Percentiles rank a stretch among this genome's conserved stretches.
phyloP scores from a whole-genome alignment of 2,113 vertebrate species.

The Chionodraco myersi region DNA sequence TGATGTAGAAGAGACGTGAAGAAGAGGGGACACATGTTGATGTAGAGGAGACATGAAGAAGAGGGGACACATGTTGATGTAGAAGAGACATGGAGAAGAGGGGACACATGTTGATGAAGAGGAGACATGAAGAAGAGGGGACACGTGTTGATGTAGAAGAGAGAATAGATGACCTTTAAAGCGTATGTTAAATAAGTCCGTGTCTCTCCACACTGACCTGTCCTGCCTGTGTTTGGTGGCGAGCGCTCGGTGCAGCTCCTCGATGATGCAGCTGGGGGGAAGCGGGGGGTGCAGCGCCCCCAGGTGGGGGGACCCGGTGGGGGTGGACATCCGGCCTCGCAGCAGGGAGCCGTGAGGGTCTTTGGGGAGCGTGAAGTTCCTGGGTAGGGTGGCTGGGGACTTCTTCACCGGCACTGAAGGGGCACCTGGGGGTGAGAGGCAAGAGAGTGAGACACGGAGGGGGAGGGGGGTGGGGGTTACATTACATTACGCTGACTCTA shows the following conservation, averaged over 20 bases:
- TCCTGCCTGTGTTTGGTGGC: constrained; percentile 97
- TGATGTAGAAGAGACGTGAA: no score
- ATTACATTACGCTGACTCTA: no score
- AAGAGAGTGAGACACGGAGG: background rate
- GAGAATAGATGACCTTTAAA: no score
- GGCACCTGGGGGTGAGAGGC: constrained; percentile 56
- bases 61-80: no score
- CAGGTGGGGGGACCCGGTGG: constrained; percentile 92
- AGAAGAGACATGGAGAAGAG: no score
- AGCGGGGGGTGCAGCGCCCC: constrained; percentile 88
- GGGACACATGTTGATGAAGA: no score
- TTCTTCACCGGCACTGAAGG: constrained; percentile 83
- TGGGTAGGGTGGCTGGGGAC: constrained; percentile 84
- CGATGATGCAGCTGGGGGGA: constrained; percentile 96
- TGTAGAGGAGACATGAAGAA: no score
- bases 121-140: no score
- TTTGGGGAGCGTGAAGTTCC: constrained; percentile 86
- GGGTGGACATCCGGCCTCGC: constrained; percentile 89
- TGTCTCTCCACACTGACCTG: constrained; percentile 75
- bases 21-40: no score
- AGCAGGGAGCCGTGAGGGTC: constrained; percentile 82
- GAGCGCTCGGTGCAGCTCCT: constrained; percentile 94
- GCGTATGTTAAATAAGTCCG: no score
- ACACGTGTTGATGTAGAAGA: no score
- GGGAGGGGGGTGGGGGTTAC: no score